Evolutionary conservation across 2,797 vertebrate species (phyloP).

Genomic region (Sebastes cheni): DNA sequence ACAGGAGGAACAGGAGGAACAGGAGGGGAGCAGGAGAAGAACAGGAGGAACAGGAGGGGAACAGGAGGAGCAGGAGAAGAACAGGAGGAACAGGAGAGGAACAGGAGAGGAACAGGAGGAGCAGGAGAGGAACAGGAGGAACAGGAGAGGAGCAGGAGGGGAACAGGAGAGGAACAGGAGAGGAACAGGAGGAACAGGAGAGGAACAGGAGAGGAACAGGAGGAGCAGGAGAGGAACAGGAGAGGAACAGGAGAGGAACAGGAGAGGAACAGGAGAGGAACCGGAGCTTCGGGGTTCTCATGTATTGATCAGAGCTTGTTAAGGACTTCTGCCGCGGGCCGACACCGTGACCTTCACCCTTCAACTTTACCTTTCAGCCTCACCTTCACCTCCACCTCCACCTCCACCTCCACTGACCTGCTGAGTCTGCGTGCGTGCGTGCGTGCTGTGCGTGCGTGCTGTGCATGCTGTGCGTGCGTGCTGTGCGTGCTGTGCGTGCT

Average conservation of each 20-base stretch:
- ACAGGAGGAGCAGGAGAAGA: too few relatives aligned
- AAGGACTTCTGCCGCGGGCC: conserved; percentile 56
- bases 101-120: not conserved
- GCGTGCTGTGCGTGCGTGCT: too few relatives aligned
- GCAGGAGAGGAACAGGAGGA: not conserved
- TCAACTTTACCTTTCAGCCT: conserved; percentile 67
- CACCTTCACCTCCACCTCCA: conserved; percentile 38
- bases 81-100: conserved; percentile 7
- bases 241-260: too few relatives aligned
- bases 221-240: conserved; percentile 8
- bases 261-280: conserved; percentile 2
- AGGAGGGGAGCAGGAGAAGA: conserved; percentile 12
- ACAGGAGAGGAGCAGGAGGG: not conserved
- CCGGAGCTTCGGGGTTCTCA: conserved; percentile 16
- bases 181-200: not conserved
- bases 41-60: not conserved
- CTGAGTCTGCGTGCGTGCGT: not conserved
- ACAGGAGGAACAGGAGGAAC: conserved; percentile 2
- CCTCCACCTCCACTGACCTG: conserved; percentile 60
- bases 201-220: conserved; percentile 3
- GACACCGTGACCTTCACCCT: conserved; percentile 65
- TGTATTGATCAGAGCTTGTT: conserved; percentile 76
- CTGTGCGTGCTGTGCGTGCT: too few relatives aligned
- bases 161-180: not conserved
- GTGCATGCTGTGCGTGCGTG: too few relatives aligned